Evolutionary conservation across 2,888 invertebrate species (phyloP), one percentile per base, ranked within the genome.

Genomic region (Eupelmus urozonus): DNA sequence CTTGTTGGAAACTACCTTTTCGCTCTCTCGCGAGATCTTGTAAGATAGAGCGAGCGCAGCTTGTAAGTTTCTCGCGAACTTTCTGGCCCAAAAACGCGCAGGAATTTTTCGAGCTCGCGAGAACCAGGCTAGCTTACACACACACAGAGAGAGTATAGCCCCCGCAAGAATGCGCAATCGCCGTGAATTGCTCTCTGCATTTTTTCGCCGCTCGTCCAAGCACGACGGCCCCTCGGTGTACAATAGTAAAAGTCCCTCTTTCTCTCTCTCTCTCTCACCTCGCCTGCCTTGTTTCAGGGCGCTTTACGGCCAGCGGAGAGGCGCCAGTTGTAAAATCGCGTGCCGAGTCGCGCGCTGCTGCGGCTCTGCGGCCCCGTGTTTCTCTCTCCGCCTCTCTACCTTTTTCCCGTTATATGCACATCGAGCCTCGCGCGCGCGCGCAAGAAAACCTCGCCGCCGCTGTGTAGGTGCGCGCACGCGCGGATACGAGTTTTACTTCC

Each of bases 381-480:
- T 25, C 34, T 45, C 34, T 60, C 55, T 55, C 59, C 7, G 3
- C n/a, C 55, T 55, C 59, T 55, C n/a, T 29, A 2, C 11, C 34
- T 60, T 78, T 72, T 78, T 70, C 82, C 79, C 83, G 85, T 85
- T 71, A 67, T 71, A 45, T 63, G 49, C 51, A 34, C 7, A 45
- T 25, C 25, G 63, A 63, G 63, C n/a, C 57, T 53, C 57, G 29
- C 3, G 59, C 11, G 59, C 29, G 9, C n/a, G 59, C n/a, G 60
- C 11, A 7, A 60, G 20, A 18, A 53, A 57, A 57, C 25, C 1
- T 25, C 55, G 27, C n/a, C 18, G 7, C 23, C 34, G 34, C 34
- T 34, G 34, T 13, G 45, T 45, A 45, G 45, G 13, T 25, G 25
- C 1, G 25, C 3, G 27, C 25, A 11, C 27, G 23, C 7, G 27